Percentiles rank a stretch among this genome's conserved stretches.
These are phyloP conservation scores for Mallotus villosus DNA, from an alignment of 2,797 vertebrate species.

Conservation along the genomic window DNA sequence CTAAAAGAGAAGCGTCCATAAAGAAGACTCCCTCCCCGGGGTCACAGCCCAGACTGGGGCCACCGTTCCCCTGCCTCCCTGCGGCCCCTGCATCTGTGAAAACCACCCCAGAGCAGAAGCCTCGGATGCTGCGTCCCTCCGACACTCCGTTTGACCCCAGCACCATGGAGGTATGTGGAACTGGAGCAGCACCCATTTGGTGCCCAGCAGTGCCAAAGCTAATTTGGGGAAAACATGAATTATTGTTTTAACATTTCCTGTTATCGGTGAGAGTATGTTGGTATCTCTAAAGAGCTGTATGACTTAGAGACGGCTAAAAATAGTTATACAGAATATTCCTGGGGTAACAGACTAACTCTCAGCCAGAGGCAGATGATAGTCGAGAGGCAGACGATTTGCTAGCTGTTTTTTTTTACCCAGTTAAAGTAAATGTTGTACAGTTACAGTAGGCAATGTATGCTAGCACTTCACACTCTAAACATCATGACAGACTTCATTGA, in stretches of 20 bases:
- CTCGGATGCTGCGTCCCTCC: slow-evolving; percentile 72
- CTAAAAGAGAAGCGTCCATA: slow-evolving; percentile 75
- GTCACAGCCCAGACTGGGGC: slow-evolving; percentile 69
- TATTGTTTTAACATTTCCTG: neutral
- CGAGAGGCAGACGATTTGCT: neutral
- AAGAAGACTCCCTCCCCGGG: slow-evolving; percentile 74
- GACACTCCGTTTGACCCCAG: slow-evolving; percentile 77
- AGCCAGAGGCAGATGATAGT: neutral
- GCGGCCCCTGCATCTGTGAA: slow-evolving; percentile 56
- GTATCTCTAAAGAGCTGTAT: neutral
- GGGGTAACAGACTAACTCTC: neutral
- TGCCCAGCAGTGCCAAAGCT: slow-evolving; percentile 26
- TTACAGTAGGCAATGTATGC: neutral
- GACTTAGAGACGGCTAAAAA: neutral
- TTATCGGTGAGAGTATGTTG: neutral
- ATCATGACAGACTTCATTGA: neutral
- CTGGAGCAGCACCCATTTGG: slow-evolving; percentile 3
- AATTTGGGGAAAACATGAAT: slow-evolving; percentile 40
- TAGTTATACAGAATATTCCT: neutral
- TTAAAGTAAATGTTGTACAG: neutral
- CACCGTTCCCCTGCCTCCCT: slow-evolving; percentile 72
- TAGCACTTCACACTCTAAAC: neutral
- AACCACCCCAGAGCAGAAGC: slow-evolving; percentile 67
- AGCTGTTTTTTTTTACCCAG: neutral
- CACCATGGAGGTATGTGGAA: slow-evolving; percentile 75